Evolutionary conservation across 2,797 vertebrate species (phyloP).

Genomic region (Urosaurus nigricauda): DNA sequence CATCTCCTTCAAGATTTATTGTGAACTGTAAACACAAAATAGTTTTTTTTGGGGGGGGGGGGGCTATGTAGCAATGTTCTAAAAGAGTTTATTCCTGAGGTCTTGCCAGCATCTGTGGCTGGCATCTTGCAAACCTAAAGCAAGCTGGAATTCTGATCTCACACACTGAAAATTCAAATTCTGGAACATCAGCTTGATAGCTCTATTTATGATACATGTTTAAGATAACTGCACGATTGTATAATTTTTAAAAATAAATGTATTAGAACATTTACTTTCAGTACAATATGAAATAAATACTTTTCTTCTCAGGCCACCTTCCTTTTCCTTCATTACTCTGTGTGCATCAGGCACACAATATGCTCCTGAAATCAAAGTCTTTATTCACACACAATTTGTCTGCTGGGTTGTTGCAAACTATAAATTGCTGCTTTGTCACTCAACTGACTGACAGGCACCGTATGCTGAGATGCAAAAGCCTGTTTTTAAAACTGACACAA

Average conservation of each 20-base stretch:
- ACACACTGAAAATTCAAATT: background rate
- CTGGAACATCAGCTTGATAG: no score
- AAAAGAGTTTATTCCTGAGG: no score
- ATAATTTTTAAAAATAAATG: background rate
- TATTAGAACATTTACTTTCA: background rate
- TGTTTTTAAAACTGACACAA: conserved; percentile 67
- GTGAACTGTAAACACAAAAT: background rate
- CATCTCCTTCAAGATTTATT: background rate
- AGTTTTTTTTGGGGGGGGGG: no score
- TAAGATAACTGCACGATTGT: background rate
- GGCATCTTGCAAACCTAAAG: no score
- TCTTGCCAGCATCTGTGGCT: no score
- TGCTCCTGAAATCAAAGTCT: conserved; percentile 54
- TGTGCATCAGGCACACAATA: conserved; percentile 2
- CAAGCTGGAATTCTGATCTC: background rate
- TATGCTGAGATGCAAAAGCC: conserved; percentile 50
- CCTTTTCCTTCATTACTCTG: conserved; percentile 18
- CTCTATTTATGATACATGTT: background rate
- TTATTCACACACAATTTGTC: conserved; percentile 68
- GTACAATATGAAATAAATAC: conserved; percentile 28
- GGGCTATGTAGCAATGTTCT: no score
- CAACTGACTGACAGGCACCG: conserved; percentile 63
- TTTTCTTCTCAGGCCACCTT: conserved; percentile 4
- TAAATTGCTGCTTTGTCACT: conserved; percentile 68
- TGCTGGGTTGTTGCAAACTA: conserved; percentile 62